Percentiles rank a stretch among this genome's conserved stretches.
Conservation (phyloP, 2,113 vertebrate genomes). For the Sander lucioperca region DNA sequence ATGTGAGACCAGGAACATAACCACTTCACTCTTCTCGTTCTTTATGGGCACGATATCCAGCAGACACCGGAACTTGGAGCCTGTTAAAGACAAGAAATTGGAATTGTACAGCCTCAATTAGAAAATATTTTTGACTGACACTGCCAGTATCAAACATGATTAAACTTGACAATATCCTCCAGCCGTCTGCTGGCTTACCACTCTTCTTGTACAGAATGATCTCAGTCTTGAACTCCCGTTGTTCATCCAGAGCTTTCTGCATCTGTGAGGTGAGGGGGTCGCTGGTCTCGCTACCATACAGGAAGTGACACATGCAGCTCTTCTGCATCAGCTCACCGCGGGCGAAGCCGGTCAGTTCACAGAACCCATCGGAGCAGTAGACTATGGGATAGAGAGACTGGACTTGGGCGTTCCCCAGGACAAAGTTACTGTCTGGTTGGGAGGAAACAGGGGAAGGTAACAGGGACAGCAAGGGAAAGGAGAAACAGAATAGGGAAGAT, state of each 20-base stretch:
- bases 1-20: slow-evolving; percentile 92
- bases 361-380: slow-evolving; percentile 90
- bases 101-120: background rate
- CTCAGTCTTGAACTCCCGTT: slow-evolving; percentile 87
- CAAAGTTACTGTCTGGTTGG: slow-evolving; percentile 88
- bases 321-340: slow-evolving; percentile 89
- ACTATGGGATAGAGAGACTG: slow-evolving; percentile 88
- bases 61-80: slow-evolving; percentile 91
- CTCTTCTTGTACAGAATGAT: slow-evolving; percentile 88
- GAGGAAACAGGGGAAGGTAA: slow-evolving; percentile 8
- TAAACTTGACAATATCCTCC: background rate
- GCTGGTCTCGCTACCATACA: slow-evolving; percentile 86
- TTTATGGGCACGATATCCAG: slow-evolving; percentile 94
- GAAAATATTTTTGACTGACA: background rate
- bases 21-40: slow-evolving; percentile 94
- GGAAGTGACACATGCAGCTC: slow-evolving; percentile 88
- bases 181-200: slow-evolving; percentile 71
- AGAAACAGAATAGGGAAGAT: background rate
- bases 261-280: slow-evolving; percentile 84
- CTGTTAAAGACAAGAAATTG: slow-evolving; percentile 70
- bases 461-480: background rate
- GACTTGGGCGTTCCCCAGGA: slow-evolving; percentile 89
- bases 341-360: slow-evolving; percentile 87
- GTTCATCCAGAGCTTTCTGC: slow-evolving; percentile 85
- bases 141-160: background rate